These are phyloP conservation scores for Thyatira batis DNA, from an alignment of 2,888 invertebrate species.

Conservation along the genomic window DNA sequence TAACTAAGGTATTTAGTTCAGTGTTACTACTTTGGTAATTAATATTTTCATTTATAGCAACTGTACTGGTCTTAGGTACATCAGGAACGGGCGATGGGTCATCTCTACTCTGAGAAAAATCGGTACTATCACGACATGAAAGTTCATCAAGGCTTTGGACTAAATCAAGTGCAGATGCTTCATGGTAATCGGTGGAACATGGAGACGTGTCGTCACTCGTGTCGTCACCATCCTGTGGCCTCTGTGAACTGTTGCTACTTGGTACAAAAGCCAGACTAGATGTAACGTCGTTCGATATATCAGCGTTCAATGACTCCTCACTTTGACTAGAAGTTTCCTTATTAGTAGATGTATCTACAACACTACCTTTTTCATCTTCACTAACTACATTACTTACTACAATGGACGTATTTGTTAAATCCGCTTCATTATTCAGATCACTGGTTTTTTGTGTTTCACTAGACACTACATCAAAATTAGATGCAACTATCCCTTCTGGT, in stretches of 20 bases:
- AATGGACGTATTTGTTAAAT: conserved; percentile 24
- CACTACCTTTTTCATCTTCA: conserved; percentile 53
- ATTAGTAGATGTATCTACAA: conserved; percentile 40
- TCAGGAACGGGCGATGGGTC: conserved; percentile 57
- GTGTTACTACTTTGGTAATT: conserved; percentile 1
- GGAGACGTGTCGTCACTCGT: conserved; percentile 76
- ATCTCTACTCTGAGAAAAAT: conserved; percentile 76
- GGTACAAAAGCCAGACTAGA: conserved; percentile 77
- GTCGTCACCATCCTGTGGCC: conserved; percentile 57
- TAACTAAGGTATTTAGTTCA: conserved; percentile 11
- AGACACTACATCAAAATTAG: conserved; percentile 23
- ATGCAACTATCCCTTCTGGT: conserved; percentile 27
- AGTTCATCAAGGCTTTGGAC: conserved; percentile 70
- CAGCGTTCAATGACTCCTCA: conserved; percentile 72
- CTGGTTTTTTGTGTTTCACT: conserved; percentile 34
- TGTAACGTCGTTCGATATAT: conserved; percentile 72
- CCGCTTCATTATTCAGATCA: conserved; percentile 19
- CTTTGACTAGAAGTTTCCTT: conserved; percentile 63
- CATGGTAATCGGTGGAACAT: conserved; percentile 77
- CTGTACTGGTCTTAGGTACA: conserved; percentile 29
- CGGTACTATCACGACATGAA: conserved; percentile 69
- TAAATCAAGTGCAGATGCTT: conserved; percentile 73
- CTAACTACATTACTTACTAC: conserved; percentile 42
- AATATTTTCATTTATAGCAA: conserved; percentile 13
- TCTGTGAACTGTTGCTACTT: conserved; percentile 71